Evolutionary conservation across 2,797 vertebrate genomes (phyloP), one percentile per base, ranked within the genome.

Genomic region (Anniella stebbinsi): DNA sequence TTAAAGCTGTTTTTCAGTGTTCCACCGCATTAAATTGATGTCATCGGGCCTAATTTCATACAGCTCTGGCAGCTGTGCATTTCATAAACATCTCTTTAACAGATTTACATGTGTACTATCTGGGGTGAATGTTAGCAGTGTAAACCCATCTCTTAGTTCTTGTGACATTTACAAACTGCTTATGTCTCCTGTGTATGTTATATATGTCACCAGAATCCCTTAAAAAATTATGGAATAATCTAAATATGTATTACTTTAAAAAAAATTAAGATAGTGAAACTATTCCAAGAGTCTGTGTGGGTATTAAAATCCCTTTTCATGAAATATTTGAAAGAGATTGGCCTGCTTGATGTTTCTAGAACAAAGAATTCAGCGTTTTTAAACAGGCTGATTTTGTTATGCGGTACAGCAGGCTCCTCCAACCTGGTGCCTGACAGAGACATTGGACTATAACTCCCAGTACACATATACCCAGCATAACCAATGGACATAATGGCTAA

Each of bases 31-130:
- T 88, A 81, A 21, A 85, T 21, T 48, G n/a, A 12, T 86, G 73
- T 1, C 72, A 54, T 3, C 57, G 66, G 45, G 84, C 84, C 88
- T 73, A 86, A 18, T 60, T 87, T 92, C 87, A 82, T 23, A 75
- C 7, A n/a, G 15, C 30, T 88, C 78, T 28, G 76, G 45, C n/a
- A 85, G 28, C 36, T 72, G 3, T 41, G 76, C 4, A 54, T 67
- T 80, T 4, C 86, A 88, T 86, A 51, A 87, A 15, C 15, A 17
- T 67, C 84, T 36, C 21, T 76, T 66, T 78, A 57, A 63, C 87
- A 67, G 28, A 73, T 90, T 85, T 66, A 45, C 80, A 17, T 84
- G 13, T 36, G 11, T 72, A 84, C 2, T 85, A 17, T 84, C 75
- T 23, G 75, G 54, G 45, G 0, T 81, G 18, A 88, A 88, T 92